phyloP scores from a whole-genome alignment of 1,140 invertebrate genomes.

The Drosophila bifasciata region DNA sequence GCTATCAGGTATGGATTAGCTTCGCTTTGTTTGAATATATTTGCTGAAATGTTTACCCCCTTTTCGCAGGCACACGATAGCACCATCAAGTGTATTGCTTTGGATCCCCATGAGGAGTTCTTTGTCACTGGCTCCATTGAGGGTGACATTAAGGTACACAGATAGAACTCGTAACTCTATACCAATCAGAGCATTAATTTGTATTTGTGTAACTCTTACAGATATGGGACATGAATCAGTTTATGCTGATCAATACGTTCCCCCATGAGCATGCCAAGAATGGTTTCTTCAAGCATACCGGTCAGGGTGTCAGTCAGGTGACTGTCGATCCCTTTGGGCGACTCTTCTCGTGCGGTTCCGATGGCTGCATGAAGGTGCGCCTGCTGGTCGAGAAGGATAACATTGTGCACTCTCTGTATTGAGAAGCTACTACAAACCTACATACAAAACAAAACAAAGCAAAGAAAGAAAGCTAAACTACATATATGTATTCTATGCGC shows the following conservation, averaged over 20 bases:
- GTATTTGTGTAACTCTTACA: constrained; percentile 84
- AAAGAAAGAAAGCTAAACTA: constrained; percentile 18
- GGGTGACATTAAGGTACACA: constrained; percentile 97
- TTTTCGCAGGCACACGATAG: constrained; percentile 91
- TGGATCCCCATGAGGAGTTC: constrained; percentile 97
- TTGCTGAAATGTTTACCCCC: neutral
- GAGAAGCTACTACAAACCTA: constrained; percentile 27
- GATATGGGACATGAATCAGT: constrained; percentile 96
- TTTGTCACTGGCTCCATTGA: constrained; percentile 99
- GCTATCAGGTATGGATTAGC: constrained; percentile 89
- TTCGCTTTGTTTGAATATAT: too few relatives aligned
- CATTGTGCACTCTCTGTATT: constrained; percentile 80
- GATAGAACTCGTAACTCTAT: neutral
- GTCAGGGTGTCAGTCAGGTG: constrained; percentile 97
- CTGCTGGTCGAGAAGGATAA: constrained; percentile 88
- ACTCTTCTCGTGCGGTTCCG: constrained; percentile 98
- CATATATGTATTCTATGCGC: constrained; percentile 34
- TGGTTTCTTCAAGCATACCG: constrained; percentile 98
- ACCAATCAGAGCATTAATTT: neutral
- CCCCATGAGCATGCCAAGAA: constrained; percentile 96
- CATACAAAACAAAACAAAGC: constrained; percentile 11
- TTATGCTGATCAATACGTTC: constrained; percentile 94
- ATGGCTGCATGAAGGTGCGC: constrained; percentile 99
- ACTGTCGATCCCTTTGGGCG: constrained; percentile 93
- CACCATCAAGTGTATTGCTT: constrained; percentile 96